phyloP scores from a whole-genome alignment of 2,888 invertebrate species.

The Gortyna flavago region DNA sequence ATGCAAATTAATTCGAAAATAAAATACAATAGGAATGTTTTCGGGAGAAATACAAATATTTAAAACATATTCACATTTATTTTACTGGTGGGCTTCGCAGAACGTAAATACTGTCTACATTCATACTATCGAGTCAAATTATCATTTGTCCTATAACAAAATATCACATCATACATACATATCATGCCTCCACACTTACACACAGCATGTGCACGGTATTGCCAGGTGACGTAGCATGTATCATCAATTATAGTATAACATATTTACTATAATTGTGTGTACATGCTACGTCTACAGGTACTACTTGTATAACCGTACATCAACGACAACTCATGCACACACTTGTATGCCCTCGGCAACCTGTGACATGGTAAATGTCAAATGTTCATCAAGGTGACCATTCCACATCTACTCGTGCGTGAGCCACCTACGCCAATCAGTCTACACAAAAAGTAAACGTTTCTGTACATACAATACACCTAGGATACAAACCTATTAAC shows the following conservation, averaged over 20 bases:
- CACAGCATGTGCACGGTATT: constrained; percentile 7
- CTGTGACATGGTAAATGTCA: constrained; percentile 30
- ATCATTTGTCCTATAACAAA: constrained; percentile 67
- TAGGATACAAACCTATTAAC: constrained; percentile 68
- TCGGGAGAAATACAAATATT: constrained; percentile 55
- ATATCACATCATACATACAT: constrained; percentile 74
- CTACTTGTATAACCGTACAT: background rate
- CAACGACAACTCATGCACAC: background rate
- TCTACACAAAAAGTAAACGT: constrained; percentile 55
- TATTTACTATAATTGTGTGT: background rate
- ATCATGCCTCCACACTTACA: constrained; percentile 26
- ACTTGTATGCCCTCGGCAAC: constrained; percentile 18
- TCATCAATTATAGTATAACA: no score
- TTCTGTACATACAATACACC: constrained; percentile 55
- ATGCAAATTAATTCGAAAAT: constrained; percentile 49
- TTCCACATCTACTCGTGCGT: constrained; percentile 23
- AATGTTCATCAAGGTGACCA: constrained; percentile 35
- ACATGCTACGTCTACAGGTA: constrained; percentile 2
- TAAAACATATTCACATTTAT: constrained; percentile 61
- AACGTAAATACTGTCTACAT: constrained; percentile 57
- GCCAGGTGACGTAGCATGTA: no score
- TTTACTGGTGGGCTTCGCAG: constrained; percentile 70
- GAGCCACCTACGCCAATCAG: constrained; percentile 39
- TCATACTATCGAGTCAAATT: constrained; percentile 57
- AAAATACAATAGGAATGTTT: constrained; percentile 66